Percentiles rank a stretch among this genome's conserved stretches.
Conservation (phyloP, 2,888 invertebrate genomes). For the Trissolcus japonicus region DNA sequence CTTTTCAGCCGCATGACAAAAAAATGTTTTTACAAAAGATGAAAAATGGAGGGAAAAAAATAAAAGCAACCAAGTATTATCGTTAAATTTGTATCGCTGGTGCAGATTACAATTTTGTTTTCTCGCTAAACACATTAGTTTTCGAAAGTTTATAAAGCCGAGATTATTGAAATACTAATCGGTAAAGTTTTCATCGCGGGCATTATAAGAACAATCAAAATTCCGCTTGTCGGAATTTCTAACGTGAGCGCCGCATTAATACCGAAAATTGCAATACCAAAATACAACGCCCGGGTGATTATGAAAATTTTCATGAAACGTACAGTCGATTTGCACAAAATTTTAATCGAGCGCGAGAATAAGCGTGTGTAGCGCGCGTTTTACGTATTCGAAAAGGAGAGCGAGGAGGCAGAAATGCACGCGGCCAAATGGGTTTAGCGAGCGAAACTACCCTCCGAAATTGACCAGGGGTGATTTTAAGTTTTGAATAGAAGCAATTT, state of each 20-base stretch:
- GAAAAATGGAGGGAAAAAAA: too few species aligned
- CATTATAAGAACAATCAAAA: neutral
- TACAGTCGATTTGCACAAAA: conserved; percentile 39
- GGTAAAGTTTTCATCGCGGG: conserved; percentile 1
- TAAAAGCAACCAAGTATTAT: too few species aligned
- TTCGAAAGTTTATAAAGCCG: too few species aligned
- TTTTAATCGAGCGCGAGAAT: conserved; percentile 25
- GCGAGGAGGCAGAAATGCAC: conserved; percentile 4
- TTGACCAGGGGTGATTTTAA: conserved; percentile 56
- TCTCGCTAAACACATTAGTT: too few species aligned
- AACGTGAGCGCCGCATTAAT: conserved; percentile 15
- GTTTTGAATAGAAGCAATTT: conserved; percentile 55
- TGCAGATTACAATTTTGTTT: too few species aligned
- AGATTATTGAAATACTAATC: too few species aligned
- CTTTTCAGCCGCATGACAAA: neutral
- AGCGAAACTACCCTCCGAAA: conserved; percentile 39
- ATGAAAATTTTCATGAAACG: conserved; percentile 42
- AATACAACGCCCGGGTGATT: conserved; percentile 15
- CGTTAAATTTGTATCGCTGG: too few species aligned
- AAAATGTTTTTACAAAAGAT: too few species aligned
- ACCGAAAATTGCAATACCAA: conserved; percentile 35
- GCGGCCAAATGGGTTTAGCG: conserved; percentile 45
- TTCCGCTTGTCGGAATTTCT: conserved; percentile 20
- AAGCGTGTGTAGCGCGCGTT: conserved; percentile 7
- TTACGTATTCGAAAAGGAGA: conserved; percentile 46